Conservation (phyloP, 2,113 vertebrate genomes). For the Oreocharis arfaki region DNA sequence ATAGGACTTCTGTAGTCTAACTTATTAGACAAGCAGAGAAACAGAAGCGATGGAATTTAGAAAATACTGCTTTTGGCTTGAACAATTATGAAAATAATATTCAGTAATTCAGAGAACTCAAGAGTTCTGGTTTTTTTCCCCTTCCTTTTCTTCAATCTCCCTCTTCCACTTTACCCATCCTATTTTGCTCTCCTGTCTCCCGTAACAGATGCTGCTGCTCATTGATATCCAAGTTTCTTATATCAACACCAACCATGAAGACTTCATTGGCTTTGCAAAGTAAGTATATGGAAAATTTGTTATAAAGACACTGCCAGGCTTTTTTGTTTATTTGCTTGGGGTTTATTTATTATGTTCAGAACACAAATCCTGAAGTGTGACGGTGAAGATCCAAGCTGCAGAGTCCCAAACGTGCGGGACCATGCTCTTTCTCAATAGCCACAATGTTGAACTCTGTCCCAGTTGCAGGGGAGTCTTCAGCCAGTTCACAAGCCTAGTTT, state of each 20-base stretch:
- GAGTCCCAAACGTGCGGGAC: not conserved
- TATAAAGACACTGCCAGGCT: not conserved
- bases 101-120: not conserved
- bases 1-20: not conserved
- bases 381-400: not conserved
- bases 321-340: not conserved
- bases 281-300: conserved; percentile 64
- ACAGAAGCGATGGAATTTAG: not conserved
- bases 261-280: conserved; percentile 93
- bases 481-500: not conserved
- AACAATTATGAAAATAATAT: not conserved
- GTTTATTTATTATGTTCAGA: not conserved
- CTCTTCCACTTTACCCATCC: not conserved
- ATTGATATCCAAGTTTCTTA: conserved; percentile 93
- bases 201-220: conserved; percentile 80
- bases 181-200: not conserved
- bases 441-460: not conserved
- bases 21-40: not conserved
- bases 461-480: not conserved
- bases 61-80: not conserved
- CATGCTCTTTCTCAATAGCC: not conserved
- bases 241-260: conserved; percentile 95
- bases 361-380: not conserved
- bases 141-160: not conserved
- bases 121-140: not conserved